Conservation (phyloP, 2,888 invertebrate species). For the Scrobipalpa costella region DNA sequence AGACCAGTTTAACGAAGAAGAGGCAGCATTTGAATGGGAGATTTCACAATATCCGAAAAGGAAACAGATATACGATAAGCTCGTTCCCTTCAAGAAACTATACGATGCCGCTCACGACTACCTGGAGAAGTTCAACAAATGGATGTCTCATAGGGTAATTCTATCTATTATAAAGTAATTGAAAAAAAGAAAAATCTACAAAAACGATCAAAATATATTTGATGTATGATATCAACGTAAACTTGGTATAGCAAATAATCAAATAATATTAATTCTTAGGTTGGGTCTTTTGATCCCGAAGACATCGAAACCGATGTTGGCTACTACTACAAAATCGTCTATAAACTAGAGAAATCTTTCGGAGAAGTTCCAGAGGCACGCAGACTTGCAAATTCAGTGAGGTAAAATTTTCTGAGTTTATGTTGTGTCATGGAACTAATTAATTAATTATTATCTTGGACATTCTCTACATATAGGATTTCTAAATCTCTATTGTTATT, state of each 20-base stretch:
- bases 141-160: constrained; percentile 87
- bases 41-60: constrained; percentile 93
- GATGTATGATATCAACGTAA: too few relatives aligned
- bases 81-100: constrained; percentile 92
- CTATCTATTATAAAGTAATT: not conserved
- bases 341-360: constrained; percentile 94
- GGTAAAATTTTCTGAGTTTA: constrained; percentile 51
- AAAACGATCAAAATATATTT: too few relatives aligned
- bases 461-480: too few relatives aligned
- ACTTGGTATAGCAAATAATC: too few relatives aligned
- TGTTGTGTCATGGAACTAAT: too few relatives aligned
- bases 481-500: not conserved
- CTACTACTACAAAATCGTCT: constrained; percentile 86
- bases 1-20: constrained; percentile 95
- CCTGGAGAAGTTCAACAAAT: constrained; percentile 88
- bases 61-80: constrained; percentile 87
- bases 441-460: too few relatives aligned
- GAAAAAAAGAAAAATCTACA: too few relatives aligned
- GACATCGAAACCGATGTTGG: constrained; percentile 90
- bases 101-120: constrained; percentile 94
- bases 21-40: constrained; percentile 93
- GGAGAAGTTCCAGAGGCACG: constrained; percentile 86
- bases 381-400: constrained; percentile 84
- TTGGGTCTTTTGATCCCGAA: constrained; percentile 93
- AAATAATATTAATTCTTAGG: constrained; percentile 56